phyloP scores from a whole-genome alignment of 2,113 vertebrate species.

The Calypte anna region DNA sequence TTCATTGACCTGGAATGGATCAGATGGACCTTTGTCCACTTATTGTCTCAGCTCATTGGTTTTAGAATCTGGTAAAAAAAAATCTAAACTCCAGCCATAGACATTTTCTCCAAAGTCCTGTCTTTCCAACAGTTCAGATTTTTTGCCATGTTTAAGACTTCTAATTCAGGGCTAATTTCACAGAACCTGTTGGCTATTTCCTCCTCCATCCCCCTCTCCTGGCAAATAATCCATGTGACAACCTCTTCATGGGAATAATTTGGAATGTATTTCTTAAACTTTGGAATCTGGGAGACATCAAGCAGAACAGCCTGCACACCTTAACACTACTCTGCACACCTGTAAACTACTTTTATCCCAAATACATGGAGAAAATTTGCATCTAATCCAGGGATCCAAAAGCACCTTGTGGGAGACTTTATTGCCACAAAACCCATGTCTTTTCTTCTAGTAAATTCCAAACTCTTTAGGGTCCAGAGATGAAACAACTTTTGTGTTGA shows the following conservation, averaged over 20 bases:
- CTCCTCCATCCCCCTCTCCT: neutral
- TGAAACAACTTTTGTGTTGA: neutral
- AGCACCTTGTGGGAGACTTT: neutral
- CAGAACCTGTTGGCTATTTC: neutral
- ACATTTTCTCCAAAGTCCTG: neutral
- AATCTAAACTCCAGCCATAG: neutral
- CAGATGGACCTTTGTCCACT: neutral
- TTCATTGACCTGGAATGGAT: neutral
- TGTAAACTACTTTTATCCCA: neutral
- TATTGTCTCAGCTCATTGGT: neutral
- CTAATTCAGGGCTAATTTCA: neutral
- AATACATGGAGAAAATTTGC: neutral
- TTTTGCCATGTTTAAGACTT: neutral
- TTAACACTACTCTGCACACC: neutral
- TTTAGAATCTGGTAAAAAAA: neutral
- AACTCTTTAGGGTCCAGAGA: neutral
- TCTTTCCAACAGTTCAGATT: neutral
- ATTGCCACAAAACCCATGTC: accelerated
- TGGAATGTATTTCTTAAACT: neutral
- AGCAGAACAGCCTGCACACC: neutral
- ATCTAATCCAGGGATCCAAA: neutral
- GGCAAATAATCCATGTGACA: neutral
- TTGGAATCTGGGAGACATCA: neutral
- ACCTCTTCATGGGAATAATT: neutral
- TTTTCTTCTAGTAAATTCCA: neutral